These are phyloP conservation scores for Varanus komodoensis DNA, from an alignment of 2,113 vertebrate genomes.

Conservation along the genomic window DNA sequence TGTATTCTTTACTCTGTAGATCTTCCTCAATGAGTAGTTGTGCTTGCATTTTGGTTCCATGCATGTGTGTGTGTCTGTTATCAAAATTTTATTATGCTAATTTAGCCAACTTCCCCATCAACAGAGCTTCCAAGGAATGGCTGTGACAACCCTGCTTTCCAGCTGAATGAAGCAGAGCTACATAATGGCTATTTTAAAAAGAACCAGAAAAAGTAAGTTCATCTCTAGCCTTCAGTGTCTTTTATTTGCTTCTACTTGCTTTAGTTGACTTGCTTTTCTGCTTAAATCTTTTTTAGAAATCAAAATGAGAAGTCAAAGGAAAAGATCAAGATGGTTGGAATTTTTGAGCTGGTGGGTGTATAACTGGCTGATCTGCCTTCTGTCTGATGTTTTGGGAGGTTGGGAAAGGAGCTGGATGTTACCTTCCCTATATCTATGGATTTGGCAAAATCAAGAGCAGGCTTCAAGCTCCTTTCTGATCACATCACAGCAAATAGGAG, in stretches of 20 bases:
- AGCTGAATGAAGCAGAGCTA: conserved; percentile 51
- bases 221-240: neutral
- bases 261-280: conserved; percentile 3
- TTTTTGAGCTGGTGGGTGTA: conserved; percentile 71
- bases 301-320: conserved; percentile 39
- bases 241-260: neutral
- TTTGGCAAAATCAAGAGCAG: neutral
- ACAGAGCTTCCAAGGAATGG: conserved; percentile 29
- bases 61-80: neutral
- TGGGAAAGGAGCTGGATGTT: neutral
- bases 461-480: neutral
- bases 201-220: conserved; percentile 17
- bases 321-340: conserved; percentile 45
- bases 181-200: conserved; percentile 38
- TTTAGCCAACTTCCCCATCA: neutral
- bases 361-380: neutral
- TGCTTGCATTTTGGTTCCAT: neutral
- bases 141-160: conserved; percentile 56
- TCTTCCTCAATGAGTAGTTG: neutral
- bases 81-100: neutral
- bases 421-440: too few relatives aligned
- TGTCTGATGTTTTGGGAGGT: neutral
- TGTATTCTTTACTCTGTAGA: neutral
- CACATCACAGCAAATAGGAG: neutral
- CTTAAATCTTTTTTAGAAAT: conserved; percentile 51